A percentile compares a stretch with the other conserved stretches of the same genome.
Conservation (phyloP, 2,888 invertebrate genomes). For the Cordilura impudica region DNA sequence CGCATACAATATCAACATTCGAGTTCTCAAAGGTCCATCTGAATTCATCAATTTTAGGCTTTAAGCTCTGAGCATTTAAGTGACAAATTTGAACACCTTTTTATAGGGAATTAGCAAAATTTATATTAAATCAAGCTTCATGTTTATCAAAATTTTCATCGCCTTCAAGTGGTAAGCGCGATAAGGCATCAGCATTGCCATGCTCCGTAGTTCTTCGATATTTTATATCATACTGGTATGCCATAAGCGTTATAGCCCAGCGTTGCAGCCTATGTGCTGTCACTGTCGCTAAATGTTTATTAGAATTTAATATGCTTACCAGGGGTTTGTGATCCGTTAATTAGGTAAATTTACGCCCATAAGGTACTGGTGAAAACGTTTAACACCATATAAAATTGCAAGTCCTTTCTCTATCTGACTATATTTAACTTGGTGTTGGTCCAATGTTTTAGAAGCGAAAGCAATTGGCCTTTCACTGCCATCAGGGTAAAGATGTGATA, state of each 20-base stretch:
- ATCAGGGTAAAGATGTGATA: slow-evolving; percentile 33
- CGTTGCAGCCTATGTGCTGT: not conserved
- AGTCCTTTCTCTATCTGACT: slow-evolving; percentile 37
- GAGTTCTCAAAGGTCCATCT: too few species aligned
- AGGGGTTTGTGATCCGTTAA: not conserved
- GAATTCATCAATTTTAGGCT: too few species aligned
- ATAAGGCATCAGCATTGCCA: too few species aligned
- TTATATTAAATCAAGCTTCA: too few species aligned
- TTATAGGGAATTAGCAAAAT: too few species aligned
- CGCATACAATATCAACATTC: too few species aligned
- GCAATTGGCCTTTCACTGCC: slow-evolving; percentile 45
- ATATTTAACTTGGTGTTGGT: slow-evolving; percentile 30
- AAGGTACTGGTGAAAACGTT: slow-evolving; percentile 35
- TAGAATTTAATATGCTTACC: not conserved
- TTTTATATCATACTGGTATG: slow-evolving; percentile 34
- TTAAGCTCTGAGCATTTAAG: too few species aligned
- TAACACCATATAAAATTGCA: slow-evolving; percentile 35
- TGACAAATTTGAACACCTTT: too few species aligned
- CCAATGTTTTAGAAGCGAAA: slow-evolving; percentile 37
- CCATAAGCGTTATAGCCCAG: not conserved
- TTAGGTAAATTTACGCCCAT: not conserved
- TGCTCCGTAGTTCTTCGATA: slow-evolving; percentile 30
- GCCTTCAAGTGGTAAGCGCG: not conserved
- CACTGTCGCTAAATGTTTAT: not conserved
- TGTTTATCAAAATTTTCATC: not conserved